Evolutionary conservation across 2,113 vertebrate species (phyloP).

Genomic region (Triplophysa siluroides): DNA sequence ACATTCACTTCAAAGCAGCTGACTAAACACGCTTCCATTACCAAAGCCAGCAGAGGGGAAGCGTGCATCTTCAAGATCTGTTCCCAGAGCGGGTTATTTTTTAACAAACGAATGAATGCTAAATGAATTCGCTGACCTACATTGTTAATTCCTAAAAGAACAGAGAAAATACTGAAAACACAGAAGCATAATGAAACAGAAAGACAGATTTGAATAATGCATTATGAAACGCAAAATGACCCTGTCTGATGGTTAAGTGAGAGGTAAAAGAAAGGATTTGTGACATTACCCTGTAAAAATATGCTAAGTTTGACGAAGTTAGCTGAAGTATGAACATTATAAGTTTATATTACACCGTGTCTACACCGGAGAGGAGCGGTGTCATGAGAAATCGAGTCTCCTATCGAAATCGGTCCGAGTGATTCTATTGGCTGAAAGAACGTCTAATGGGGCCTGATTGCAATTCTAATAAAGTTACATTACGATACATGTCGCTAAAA

Average conservation of each 20-base stretch:
- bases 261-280: conserved; percentile 26
- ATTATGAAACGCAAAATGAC: conserved; percentile 32
- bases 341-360: no score
- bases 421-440: no score
- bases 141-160: conserved; percentile 47
- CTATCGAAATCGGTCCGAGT: no score
- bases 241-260: conserved; percentile 27
- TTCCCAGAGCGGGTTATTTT: conserved; percentile 35
- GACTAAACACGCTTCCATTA: conserved; percentile 29
- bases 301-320: not conserved
- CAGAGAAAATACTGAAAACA: not conserved
- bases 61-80: conserved; percentile 45
- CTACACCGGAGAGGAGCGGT: no score
- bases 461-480: no score
- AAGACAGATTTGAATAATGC: conserved; percentile 18
- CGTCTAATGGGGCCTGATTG: no score
- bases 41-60: conserved; percentile 32
- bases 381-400: no score
- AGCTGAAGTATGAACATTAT: not conserved
- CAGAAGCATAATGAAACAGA: conserved; percentile 1
- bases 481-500: no score
- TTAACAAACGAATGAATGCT: conserved; percentile 50
- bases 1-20: conserved; percentile 43
- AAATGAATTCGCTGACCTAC: conserved; percentile 51
- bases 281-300: not conserved